These are phyloP conservation scores for Sterrhoptilus dennistouni DNA, from an alignment of 2,113 vertebrate species.

Conservation along the genomic window DNA sequence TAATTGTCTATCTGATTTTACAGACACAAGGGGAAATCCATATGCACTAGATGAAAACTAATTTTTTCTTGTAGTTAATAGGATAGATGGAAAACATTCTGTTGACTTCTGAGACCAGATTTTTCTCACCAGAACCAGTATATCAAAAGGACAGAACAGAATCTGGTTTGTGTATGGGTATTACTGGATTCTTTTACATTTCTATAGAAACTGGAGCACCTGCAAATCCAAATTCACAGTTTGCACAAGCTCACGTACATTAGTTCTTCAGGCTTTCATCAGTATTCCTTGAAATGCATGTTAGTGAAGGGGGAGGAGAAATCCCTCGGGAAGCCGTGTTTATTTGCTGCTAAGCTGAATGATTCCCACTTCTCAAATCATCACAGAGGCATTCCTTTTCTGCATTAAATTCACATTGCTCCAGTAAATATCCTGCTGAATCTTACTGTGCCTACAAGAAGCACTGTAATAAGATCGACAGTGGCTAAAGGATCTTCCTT, in stretches of 20 bases:
- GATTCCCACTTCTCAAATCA: not conserved
- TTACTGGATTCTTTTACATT: not conserved
- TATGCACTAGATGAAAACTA: not conserved
- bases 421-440: not conserved
- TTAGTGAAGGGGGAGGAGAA: rapidly evolving
- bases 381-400: not conserved
- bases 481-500: not conserved
- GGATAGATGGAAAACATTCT: not conserved
- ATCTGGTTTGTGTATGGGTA: not conserved
- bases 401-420: not conserved
- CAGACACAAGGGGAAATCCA: not conserved
- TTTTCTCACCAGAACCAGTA: not conserved
- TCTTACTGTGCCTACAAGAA: not conserved
- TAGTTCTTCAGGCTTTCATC: not conserved
- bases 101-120: not conserved
- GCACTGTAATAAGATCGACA: not conserved
- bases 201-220: not conserved
- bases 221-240: not conserved
- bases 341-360: not conserved
- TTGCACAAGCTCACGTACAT: not conserved
- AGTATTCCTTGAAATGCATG: not conserved
- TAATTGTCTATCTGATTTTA: not conserved
- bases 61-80: not conserved
- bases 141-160: not conserved
- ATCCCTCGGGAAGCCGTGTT: not conserved